Evolutionary conservation across 2,888 invertebrate genomes (phyloP).

Genomic region (Laothoe populi): DNA sequence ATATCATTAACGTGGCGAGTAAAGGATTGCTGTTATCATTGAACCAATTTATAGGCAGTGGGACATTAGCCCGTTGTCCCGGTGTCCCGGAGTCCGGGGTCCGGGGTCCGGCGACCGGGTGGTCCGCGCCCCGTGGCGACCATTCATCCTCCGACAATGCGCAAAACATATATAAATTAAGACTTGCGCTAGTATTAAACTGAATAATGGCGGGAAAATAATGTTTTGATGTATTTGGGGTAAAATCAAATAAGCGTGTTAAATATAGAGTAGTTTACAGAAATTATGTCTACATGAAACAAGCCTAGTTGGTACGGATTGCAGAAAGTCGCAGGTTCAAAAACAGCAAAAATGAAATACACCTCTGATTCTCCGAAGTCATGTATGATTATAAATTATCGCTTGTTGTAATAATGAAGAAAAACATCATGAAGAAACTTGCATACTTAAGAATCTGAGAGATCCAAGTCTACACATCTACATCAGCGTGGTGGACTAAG

Average conservation of each 20-base stretch:
- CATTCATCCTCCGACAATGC: slow-evolving; percentile 43
- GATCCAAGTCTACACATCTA: too few species aligned
- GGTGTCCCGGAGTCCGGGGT: slow-evolving; percentile 23
- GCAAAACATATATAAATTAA: slow-evolving; percentile 32
- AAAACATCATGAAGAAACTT: too few species aligned
- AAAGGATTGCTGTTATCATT: slow-evolving; percentile 12
- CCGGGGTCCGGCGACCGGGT: slow-evolving; percentile 39
- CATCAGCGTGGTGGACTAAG: too few species aligned
- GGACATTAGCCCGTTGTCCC: background rate
- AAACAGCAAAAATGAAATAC: too few species aligned
- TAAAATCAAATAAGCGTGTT: background rate
- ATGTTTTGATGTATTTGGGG: background rate
- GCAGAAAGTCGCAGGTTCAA: too few species aligned
- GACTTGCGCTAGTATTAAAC: background rate
- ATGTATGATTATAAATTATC: too few species aligned
- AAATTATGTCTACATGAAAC: too few species aligned
- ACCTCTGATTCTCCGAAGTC: too few species aligned
- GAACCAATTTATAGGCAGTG: slow-evolving; percentile 18
- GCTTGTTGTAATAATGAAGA: too few species aligned
- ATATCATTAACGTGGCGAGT: slow-evolving; percentile 16
- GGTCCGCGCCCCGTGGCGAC: slow-evolving; percentile 55
- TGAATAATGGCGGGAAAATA: background rate
- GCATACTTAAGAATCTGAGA: too few species aligned
- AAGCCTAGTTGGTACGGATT: too few species aligned
- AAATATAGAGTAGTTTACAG: background rate